Base-by-base conservation (phyloP, 2,888 invertebrate species). In the Microplitis manilae region DNA sequence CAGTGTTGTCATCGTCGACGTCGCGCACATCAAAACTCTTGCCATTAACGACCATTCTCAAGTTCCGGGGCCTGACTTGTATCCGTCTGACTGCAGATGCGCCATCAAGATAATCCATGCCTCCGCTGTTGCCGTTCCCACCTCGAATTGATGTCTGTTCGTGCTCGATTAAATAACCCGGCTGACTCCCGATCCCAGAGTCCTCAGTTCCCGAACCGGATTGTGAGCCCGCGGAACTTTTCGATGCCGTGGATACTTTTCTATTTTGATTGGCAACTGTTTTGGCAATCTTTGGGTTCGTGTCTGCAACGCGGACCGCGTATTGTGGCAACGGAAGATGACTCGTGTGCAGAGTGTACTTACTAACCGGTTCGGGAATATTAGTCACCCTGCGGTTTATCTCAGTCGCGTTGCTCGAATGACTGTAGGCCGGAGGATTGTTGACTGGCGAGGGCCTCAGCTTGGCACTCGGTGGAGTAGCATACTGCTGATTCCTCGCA, bases 11-110 rank as follows among this genome's bases (percentile, higher is more conserved):
- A 82, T 93, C 93, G 64, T 93, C 92, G 70, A 94, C 90, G 85
- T 96, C 95, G 40, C 94, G 90, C 2, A 96, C 93, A 82, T 96
- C 95, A 89, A 96, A 96, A 82, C 92, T 94, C 85, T 95, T 94
- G 0, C 94, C 91, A 68, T 92, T 92, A 90, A 95, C 93, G 59
- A 95, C 93, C 93, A 95, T 94, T 88, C 95, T 94, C 64, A 95
- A 90, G 87, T 94, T 94, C 71, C 95, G 91, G 0, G 94, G 93
- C 79, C 94, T 93, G 6, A 92, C 90, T 68, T 86, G 83, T 5
- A 78, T 82, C 8, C 84, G 80, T 20, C 85, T 81, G 6, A 83
- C 83, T n/a, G 87, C 86, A 39, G 73, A 50, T 2, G 73, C 73
- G 2, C 81, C 79, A 61, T 91, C 91, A 61, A 89, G 80, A 59